These are phyloP conservation scores for Phylloscopus collybita DNA, from an alignment of 2,797 vertebrate genomes.

Conservation along the genomic window DNA sequence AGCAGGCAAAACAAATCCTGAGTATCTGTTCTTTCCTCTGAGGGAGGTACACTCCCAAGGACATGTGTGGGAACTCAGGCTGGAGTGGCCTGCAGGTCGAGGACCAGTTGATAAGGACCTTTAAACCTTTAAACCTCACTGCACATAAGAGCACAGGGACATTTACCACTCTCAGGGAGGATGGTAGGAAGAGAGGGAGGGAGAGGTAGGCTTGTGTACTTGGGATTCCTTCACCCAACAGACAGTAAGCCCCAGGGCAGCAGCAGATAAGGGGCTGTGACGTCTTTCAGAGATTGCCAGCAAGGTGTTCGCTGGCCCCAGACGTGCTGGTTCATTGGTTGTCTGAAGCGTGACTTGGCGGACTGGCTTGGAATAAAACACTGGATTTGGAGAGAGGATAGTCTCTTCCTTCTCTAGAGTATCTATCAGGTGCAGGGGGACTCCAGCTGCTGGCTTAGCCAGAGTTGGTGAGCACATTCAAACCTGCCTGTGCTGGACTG, in stretches of 20 bases:
- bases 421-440: not conserved
- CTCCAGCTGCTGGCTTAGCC: not conserved
- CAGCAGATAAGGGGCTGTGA: not conserved
- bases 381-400: not conserved
- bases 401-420: not conserved
- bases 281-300: not conserved
- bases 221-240: not conserved
- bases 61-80: not conserved
- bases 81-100: not conserved
- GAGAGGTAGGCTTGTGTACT: not conserved
- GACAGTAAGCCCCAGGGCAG: not conserved
- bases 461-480: not conserved
- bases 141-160: not conserved
- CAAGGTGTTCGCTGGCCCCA: not conserved
- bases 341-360: not conserved
- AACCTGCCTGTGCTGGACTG: not conserved
- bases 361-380: not conserved
- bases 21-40: not conserved
- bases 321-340: not conserved
- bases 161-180: not conserved
- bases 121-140: not conserved
- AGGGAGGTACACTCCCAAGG: constrained; percentile 43
- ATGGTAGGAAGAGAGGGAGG: not conserved
- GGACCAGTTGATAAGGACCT: not conserved
- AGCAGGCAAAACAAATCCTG: not conserved